Conservation (phyloP, 2,113 vertebrate species). For the Bos javanicus region DNA sequence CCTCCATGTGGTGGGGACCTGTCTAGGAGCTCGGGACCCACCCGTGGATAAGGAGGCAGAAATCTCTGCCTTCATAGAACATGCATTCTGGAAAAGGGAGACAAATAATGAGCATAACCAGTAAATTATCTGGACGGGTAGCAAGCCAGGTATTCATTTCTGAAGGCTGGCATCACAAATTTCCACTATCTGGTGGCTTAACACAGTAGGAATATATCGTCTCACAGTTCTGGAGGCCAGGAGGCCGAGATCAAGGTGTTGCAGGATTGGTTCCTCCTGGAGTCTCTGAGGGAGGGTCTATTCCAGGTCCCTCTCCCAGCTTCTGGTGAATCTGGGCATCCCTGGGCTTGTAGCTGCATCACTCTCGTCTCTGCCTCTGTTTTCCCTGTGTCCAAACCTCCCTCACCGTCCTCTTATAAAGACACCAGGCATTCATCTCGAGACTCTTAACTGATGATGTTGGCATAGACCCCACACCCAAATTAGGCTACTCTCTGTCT, state of each 20-base stretch:
- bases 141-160: neutral
- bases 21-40: neutral
- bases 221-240: neutral
- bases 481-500: neutral
- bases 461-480: neutral
- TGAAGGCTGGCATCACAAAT: rapidly evolving
- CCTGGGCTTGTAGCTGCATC: neutral
- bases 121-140: rapidly evolving
- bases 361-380: neutral
- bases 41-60: neutral
- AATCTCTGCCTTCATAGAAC: neutral
- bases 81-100: neutral
- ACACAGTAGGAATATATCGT: rapidly evolving
- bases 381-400: neutral
- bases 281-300: neutral
- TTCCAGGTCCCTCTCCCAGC: neutral
- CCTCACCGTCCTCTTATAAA: neutral
- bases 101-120: rapidly evolving
- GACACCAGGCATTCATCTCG: neutral
- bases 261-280: neutral
- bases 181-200: rapidly evolving
- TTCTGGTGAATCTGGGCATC: rapidly evolving
- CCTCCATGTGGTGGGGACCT: rapidly evolving
- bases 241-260: rapidly evolving
- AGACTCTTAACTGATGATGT: neutral